Conservation (phyloP, 2,888 invertebrate species). For the Melieria picta region DNA sequence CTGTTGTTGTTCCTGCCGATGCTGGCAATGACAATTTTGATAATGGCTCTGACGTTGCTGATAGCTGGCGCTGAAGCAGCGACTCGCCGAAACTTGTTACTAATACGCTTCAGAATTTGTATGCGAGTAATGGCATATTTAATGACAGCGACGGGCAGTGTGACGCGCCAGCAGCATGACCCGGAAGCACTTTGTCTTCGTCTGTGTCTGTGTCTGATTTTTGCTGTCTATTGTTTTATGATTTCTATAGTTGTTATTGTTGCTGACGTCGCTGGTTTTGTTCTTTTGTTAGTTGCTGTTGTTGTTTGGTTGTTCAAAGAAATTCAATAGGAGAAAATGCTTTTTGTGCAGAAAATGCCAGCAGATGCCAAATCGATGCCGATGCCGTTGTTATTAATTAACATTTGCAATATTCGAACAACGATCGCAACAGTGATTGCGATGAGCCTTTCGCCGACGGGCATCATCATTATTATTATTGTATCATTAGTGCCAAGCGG, state of each 20-base stretch:
- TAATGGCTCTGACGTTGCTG: background rate
- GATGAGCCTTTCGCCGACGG: too few species aligned
- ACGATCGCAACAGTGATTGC: too few species aligned
- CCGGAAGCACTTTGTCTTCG: background rate
- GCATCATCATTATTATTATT: too few species aligned
- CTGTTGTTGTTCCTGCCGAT: background rate
- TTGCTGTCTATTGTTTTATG: background rate
- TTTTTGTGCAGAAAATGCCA: too few species aligned
- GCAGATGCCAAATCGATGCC: too few species aligned
- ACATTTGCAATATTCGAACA: too few species aligned
- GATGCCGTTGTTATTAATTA: too few species aligned
- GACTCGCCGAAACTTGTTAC: background rate
- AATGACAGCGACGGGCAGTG: background rate
- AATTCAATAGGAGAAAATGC: too few species aligned
- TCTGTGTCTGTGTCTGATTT: background rate
- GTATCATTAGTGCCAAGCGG: too few species aligned
- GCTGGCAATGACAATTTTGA: background rate
- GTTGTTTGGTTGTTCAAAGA: background rate
- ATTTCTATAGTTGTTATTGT: background rate
- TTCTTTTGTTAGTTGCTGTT: background rate
- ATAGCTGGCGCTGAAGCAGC: background rate
- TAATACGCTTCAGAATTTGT: background rate
- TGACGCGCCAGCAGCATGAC: background rate
- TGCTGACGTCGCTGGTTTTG: background rate
- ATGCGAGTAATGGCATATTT: background rate